A percentile compares a stretch with the other conserved stretches of the same genome.
Evolutionary conservation across 35 echinoderm and acorn worm species (phyloP).

Genomic region (Lytechinus variegatus): DNA sequence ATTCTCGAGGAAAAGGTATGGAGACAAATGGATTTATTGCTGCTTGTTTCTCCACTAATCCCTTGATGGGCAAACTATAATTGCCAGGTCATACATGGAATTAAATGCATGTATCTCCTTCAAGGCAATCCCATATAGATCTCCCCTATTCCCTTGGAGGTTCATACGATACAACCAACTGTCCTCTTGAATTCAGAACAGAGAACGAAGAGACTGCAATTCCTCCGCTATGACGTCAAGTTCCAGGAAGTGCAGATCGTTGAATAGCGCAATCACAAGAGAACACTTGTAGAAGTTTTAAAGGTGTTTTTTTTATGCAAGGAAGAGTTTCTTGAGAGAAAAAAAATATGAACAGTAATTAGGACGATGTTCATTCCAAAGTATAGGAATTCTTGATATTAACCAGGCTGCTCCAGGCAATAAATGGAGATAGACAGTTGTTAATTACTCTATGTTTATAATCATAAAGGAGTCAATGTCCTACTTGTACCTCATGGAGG

Average conservation of each 20-base stretch:
- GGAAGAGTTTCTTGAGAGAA: not conserved
- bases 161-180: not conserved
- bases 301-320: not conserved
- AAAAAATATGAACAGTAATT: not conserved
- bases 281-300: not conserved
- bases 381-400: not conserved
- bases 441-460: not conserved
- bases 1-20: not conserved
- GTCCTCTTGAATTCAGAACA: not conserved
- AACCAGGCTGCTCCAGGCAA: too few species aligned
- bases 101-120: not conserved
- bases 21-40: not conserved
- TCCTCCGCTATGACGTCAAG: conserved; percentile 6
- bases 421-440: not conserved
- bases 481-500: not conserved
- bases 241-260: not conserved
- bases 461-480: not conserved
- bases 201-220: not conserved
- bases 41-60: not conserved
- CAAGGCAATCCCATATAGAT: not conserved
- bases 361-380: not conserved
- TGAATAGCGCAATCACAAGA: not conserved
- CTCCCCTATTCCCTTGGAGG: not conserved
- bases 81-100: not conserved
- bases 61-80: not conserved